phyloP scores from a whole-genome alignment of 1,140 invertebrate species.

The Pentalonia nigronervosa region DNA sequence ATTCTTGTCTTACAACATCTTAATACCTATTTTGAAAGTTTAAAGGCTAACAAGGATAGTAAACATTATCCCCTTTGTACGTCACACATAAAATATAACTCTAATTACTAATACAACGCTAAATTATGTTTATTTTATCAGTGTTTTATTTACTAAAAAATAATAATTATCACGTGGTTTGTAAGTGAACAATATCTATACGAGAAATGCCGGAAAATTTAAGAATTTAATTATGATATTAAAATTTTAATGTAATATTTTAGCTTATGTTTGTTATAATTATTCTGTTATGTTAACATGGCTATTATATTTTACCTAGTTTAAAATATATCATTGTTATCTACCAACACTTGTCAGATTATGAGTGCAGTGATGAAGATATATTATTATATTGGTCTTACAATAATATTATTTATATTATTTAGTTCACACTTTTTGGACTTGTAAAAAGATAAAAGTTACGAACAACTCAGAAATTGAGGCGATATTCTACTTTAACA shows the following conservation, averaged over 20 bases:
- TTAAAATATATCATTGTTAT: neutral
- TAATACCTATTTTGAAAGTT: neutral
- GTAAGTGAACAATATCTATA: neutral
- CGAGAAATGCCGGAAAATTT: neutral
- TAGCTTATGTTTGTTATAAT: neutral
- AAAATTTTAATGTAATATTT: neutral
- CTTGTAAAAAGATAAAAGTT: too few species aligned
- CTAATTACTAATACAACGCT: neutral
- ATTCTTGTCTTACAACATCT: neutral
- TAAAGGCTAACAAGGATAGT: neutral
- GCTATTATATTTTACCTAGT: neutral
- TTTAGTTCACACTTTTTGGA: too few species aligned
- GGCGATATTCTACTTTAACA: too few species aligned
- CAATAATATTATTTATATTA: neutral
- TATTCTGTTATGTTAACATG: neutral
- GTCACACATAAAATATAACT: neutral
- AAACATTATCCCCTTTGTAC: neutral
- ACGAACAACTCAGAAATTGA: too few species aligned
- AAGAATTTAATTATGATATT: neutral
- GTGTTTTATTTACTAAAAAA: neutral
- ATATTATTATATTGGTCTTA: neutral
- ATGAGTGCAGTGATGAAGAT: neutral
- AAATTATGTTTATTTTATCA: slow-evolving; percentile 2
- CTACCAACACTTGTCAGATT: neutral
- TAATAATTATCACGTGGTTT: neutral